Evolutionary conservation across 1,140 invertebrate genomes (phyloP).

Genomic region (Tyrophagus putrescentiae): DNA sequence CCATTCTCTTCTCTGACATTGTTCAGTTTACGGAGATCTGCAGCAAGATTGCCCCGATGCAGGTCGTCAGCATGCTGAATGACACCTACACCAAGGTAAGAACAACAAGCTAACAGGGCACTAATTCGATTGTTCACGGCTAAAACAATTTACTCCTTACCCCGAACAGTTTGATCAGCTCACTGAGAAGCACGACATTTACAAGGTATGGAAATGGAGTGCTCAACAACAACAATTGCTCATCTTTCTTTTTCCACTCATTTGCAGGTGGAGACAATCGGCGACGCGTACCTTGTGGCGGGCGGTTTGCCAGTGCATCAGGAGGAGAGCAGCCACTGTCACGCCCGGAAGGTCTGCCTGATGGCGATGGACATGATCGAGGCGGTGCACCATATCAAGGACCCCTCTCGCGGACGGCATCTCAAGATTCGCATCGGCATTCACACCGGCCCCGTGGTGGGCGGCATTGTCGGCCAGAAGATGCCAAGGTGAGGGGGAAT

Average conservation of each 20-base stretch:
- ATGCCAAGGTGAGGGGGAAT: conserved; percentile 51
- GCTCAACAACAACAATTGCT: too few species aligned
- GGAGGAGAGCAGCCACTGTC: conserved; percentile 38
- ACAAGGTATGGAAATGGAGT: conserved; percentile 57
- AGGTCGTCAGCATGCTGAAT: conserved; percentile 42
- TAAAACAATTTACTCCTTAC: too few species aligned
- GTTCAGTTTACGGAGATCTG: conserved; percentile 91
- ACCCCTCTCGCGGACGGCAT: conserved; percentile 68
- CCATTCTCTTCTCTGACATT: conserved; percentile 55
- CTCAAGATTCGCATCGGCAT: conserved; percentile 56
- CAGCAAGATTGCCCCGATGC: conserved; percentile 74
- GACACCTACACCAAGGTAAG: conserved; percentile 54
- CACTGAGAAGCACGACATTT: conserved; percentile 84
- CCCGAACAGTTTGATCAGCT: conserved; percentile 59
- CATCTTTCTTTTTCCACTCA: conserved; percentile 8
- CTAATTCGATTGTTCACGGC: too few species aligned
- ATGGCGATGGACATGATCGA: conserved; percentile 70
- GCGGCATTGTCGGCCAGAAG: conserved; percentile 79
- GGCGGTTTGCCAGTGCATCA: conserved; percentile 44
- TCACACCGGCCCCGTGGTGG: conserved; percentile 53
- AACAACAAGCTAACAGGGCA: too few species aligned
- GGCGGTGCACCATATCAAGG: conserved; percentile 73
- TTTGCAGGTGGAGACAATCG: conserved; percentile 72
- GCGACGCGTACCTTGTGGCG: conserved; percentile 83
- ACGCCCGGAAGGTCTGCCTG: conserved; percentile 50